Percentiles rank a stretch among this genome's conserved stretches.
Evolutionary conservation across 35 echinoderm and acorn worm species (phyloP).

Genomic region (Ptychodera flava): DNA sequence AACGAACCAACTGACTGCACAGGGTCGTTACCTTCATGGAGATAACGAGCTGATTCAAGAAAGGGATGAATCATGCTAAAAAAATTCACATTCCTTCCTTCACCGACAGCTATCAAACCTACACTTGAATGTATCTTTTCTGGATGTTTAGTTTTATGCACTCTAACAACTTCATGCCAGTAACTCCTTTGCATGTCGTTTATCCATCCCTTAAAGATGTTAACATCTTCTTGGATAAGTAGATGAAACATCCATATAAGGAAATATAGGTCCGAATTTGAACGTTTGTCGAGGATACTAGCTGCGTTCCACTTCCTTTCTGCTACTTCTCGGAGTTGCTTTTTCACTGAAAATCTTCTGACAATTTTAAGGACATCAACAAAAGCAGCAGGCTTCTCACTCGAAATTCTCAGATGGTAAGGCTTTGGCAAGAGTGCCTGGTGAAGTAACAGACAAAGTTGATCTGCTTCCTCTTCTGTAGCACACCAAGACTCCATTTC

Average conservation of each 20-base stretch:
- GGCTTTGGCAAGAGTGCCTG: slow-evolving; percentile 32
- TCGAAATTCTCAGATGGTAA: slow-evolving; percentile 21
- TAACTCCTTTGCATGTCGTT: slow-evolving; percentile 12
- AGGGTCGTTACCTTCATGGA: slow-evolving; percentile 15
- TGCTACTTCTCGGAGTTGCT: slow-evolving; percentile 14
- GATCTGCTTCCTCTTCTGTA: not conserved
- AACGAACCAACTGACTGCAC: slow-evolving; percentile 2
- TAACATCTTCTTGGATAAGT: slow-evolving; percentile 12
- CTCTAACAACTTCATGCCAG: not conserved
- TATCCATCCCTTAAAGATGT: slow-evolving; percentile 29
- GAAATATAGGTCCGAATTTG: slow-evolving; percentile 19
- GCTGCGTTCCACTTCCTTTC: not conserved
- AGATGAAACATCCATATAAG: slow-evolving; percentile 18
- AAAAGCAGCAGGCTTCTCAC: slow-evolving; percentile 8
- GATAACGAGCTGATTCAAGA: slow-evolving; percentile 6
- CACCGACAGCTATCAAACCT: not conserved
- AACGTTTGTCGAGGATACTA: not conserved
- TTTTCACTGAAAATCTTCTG: not conserved
- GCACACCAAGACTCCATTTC: not conserved
- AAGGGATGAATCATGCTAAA: slow-evolving; percentile 25
- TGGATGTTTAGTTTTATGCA: not conserved
- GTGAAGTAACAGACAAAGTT: slow-evolving; percentile 17
- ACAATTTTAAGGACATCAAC: not conserved
- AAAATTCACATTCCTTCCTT: not conserved
- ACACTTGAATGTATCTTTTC: slow-evolving; percentile 2